Evolutionary conservation across 2,888 invertebrate genomes (phyloP).

Genomic region (Microctonus brassicae): DNA sequence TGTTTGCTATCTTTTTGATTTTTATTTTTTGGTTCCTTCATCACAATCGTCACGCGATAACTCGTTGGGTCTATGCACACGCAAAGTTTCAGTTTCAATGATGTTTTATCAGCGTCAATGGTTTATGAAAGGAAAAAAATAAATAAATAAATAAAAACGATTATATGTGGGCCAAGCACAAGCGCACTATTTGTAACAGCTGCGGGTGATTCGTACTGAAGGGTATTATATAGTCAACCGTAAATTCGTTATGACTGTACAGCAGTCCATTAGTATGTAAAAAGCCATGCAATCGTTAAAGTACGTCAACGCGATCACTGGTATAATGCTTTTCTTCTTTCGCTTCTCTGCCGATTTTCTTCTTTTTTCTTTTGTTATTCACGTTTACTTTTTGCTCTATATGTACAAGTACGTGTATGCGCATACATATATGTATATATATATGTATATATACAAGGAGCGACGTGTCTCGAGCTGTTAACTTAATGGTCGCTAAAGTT

Average conservation of each 20-base stretch:
- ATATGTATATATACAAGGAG: background rate
- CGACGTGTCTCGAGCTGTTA: constrained; percentile 41
- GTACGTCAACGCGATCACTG: constrained; percentile 27
- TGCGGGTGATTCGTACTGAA: constrained; percentile 1
- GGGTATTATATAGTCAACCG: background rate
- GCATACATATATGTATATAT: background rate
- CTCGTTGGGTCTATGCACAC: background rate
- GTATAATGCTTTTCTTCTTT: background rate
- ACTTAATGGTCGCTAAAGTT: constrained; percentile 51
- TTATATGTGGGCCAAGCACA: background rate
- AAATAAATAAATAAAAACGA: background rate
- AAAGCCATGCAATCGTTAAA: constrained; percentile 38
- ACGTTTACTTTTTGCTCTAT: constrained; percentile 24
- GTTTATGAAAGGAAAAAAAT: constrained; percentile 13
- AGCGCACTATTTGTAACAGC: constrained; percentile 15
- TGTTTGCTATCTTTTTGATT: constrained; percentile 19
- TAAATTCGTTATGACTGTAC: constrained; percentile 7
- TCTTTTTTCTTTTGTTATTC: background rate
- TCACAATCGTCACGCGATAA: constrained; percentile 12
- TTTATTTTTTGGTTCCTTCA: constrained; percentile 22
- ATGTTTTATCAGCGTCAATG: constrained; percentile 31
- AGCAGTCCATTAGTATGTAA: constrained; percentile 36
- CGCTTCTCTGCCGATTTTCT: constrained; percentile 11
- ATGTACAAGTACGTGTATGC: background rate
- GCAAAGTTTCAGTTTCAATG: constrained; percentile 2